A percentile compares a stretch with the other conserved stretches of the same genome.
phyloP scores from a whole-genome alignment of 2,888 invertebrate genomes.

The Thymelicus sylvestris region DNA sequence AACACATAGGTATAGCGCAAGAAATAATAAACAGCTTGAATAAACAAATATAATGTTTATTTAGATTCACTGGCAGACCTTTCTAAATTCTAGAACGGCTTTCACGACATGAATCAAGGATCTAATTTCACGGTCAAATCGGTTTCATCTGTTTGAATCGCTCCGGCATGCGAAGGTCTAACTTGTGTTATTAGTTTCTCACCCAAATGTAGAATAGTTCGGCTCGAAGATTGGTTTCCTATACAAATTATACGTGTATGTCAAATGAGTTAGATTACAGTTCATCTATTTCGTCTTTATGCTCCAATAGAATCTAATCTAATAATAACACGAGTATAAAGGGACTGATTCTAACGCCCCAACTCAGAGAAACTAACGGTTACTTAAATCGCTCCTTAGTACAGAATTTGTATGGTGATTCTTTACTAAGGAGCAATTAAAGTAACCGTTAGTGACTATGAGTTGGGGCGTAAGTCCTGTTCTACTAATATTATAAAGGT shows the following conservation, averaged over 20 bases:
- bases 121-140: slow-evolving; percentile 31
- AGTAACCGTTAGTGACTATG: too few species aligned
- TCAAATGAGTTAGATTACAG: not conserved
- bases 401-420: too few species aligned
- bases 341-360: too few species aligned
- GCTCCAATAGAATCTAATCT: too few species aligned
- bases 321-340: too few species aligned
- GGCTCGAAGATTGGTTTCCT: slow-evolving; percentile 21
- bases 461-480: too few species aligned
- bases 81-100: not conserved
- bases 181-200: slow-evolving; percentile 27
- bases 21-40: too few species aligned
- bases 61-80: not conserved
- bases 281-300: not conserved
- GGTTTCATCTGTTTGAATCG: slow-evolving; percentile 27
- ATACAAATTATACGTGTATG: slow-evolving; percentile 10
- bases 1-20: too few species aligned
- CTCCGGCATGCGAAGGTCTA: slow-evolving; percentile 17
- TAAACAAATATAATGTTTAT: not conserved
- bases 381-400: too few species aligned
- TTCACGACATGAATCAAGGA: slow-evolving; percentile 13
- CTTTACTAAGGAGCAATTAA: too few species aligned
- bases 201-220: slow-evolving; percentile 3
- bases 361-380: too few species aligned
- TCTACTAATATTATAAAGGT: too few species aligned